A percentile compares a stretch with the other conserved stretches of the same genome.
Conservation (phyloP, 2,113 vertebrate species). For the Limanda limanda region DNA sequence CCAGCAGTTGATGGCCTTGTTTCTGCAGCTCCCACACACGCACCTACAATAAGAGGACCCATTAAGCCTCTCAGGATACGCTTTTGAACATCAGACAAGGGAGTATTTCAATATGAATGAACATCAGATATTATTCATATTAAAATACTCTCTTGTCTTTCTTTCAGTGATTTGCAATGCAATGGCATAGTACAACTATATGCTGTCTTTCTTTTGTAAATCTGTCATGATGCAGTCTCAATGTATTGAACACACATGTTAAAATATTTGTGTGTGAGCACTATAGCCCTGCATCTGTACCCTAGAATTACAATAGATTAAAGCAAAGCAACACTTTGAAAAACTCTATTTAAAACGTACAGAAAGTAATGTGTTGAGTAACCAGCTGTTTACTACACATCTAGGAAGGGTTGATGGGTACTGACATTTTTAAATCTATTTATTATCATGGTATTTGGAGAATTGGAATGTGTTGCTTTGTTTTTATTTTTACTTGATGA, state of each 20-base stretch:
- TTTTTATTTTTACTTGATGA: no score
- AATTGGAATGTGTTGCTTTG: no score
- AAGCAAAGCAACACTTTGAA: background rate
- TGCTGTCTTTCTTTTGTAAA: background rate
- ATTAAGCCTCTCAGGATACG: background rate
- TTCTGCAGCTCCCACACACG: constrained; percentile 85
- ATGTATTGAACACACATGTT: background rate
- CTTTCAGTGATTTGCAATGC: background rate
- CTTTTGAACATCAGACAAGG: no score
- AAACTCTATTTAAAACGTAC: no score
- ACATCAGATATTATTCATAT: background rate
- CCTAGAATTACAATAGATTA: background rate
- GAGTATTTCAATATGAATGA: no score
- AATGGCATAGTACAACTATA: background rate
- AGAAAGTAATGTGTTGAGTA: no score
- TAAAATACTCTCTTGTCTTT: no score
- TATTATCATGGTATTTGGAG: no score
- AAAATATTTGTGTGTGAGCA: no score
- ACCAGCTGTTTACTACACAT: no score
- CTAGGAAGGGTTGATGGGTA: no score
- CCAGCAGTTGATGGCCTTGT: constrained; percentile 74
- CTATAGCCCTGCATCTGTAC: background rate
- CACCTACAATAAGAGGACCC: constrained; percentile 70
- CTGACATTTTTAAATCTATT: no score
- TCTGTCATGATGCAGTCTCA: background rate